A percentile compares a stretch with the other conserved stretches of the same genome.
These are phyloP conservation scores for Drosophila arawakana DNA, from an alignment of 1,140 invertebrate species.

Conservation along the genomic window DNA sequence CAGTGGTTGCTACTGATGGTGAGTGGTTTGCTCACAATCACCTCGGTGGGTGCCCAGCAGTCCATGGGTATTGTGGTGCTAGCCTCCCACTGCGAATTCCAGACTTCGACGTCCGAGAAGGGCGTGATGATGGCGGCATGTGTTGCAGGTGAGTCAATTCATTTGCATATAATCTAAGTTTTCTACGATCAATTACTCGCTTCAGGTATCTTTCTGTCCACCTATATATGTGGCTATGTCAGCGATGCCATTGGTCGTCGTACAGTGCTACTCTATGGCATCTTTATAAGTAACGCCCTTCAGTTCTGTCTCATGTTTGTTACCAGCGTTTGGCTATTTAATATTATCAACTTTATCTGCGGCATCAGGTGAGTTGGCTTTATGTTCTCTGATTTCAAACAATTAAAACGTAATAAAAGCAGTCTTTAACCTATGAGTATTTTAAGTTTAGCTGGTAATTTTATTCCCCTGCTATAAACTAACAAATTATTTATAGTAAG, in stretches of 20 bases:
- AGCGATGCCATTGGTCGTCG: slow-evolving; percentile 85
- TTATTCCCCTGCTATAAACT: too few species aligned
- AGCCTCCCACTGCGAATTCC: slow-evolving; percentile 84
- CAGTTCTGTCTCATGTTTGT: slow-evolving; percentile 85
- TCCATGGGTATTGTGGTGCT: slow-evolving; percentile 76
- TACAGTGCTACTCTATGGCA: slow-evolving; percentile 84
- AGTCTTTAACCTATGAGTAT: background rate
- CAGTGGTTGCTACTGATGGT: slow-evolving; percentile 86
- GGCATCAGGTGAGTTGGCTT: slow-evolving; percentile 86
- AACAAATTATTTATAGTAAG: too few species aligned
- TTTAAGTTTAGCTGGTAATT: too few species aligned
- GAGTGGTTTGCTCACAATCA: slow-evolving; percentile 73
- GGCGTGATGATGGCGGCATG: slow-evolving; percentile 82
- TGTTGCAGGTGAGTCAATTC: slow-evolving; percentile 79
- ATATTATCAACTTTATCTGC: slow-evolving; percentile 86
- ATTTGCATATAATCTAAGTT: slow-evolving; percentile 21
- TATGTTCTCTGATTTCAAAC: background rate
- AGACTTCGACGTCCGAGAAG: slow-evolving; percentile 76
- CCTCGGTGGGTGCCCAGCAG: slow-evolving; percentile 69
- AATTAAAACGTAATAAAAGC: background rate
- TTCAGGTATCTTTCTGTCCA: slow-evolving; percentile 73
- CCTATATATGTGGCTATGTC: slow-evolving; percentile 86
- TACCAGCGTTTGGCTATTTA: slow-evolving; percentile 85
- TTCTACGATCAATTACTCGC: background rate
- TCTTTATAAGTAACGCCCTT: slow-evolving; percentile 53